Evolutionary conservation across 2,113 vertebrate genomes (phyloP).

Genomic region (Morone saxatilis): DNA sequence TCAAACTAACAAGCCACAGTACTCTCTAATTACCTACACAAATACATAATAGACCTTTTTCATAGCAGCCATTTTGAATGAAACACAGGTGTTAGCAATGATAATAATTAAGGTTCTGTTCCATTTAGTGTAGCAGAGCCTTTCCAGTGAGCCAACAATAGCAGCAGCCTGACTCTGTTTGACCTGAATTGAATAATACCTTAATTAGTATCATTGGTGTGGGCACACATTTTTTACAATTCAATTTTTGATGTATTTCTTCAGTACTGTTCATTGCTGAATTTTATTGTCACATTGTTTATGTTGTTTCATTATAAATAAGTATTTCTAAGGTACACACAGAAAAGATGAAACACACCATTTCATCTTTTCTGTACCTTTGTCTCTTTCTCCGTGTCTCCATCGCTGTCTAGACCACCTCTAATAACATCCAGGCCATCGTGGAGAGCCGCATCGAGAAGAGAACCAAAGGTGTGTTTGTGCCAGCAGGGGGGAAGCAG

Average conservation of each 20-base stretch:
- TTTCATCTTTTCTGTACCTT: constrained; percentile 9
- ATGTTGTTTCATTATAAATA: not conserved
- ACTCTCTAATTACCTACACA: not conserved
- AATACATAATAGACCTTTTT: not conserved
- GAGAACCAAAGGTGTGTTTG: constrained; percentile 88
- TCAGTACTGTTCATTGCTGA: not conserved
- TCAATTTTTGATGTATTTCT: not conserved
- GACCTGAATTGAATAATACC: too few relatives aligned
- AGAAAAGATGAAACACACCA: not conserved
- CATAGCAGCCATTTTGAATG: too few relatives aligned
- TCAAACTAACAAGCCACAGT: not conserved
- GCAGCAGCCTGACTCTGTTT: too few relatives aligned
- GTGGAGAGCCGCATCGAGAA: constrained; percentile 91
- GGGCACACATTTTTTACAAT: not conserved
- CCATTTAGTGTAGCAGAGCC: too few relatives aligned
- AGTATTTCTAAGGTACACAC: not conserved
- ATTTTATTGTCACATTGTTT: not conserved
- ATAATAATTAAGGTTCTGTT: too few relatives aligned
- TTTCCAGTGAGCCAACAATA: too few relatives aligned
- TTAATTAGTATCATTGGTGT: too few relatives aligned
- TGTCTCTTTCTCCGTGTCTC: constrained; percentile 46
- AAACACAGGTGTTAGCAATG: too few relatives aligned
- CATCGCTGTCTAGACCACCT: constrained; percentile 88
- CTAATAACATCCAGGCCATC: constrained; percentile 89
- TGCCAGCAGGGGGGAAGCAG: constrained; percentile 88